Percentiles rank a stretch among this genome's conserved stretches.
These are phyloP conservation scores for Drosophila vallismaia DNA, from an alignment of 2,888 invertebrate species.

Conservation along the genomic window DNA sequence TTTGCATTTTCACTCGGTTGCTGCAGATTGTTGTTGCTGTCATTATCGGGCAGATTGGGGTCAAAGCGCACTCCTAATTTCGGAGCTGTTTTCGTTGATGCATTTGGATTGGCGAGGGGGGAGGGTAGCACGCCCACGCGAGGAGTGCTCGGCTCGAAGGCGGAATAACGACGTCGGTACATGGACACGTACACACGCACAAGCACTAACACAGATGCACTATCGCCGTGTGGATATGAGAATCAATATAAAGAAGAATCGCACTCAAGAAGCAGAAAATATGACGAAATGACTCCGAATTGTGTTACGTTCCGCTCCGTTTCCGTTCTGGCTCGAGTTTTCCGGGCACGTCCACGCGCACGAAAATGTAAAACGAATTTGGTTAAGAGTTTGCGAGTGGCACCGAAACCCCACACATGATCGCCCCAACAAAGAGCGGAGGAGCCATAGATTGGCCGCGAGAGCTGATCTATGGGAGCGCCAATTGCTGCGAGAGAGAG, in stretches of 20 bases:
- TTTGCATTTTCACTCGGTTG: slow-evolving; percentile 19
- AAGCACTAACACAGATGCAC: slow-evolving; percentile 37
- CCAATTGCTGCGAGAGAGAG: slow-evolving; percentile 41
- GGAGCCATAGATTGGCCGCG: not conserved
- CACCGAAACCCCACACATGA: slow-evolving; percentile 55
- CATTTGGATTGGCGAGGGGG: slow-evolving; percentile 26
- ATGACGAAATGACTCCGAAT: slow-evolving; percentile 20
- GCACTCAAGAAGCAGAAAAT: slow-evolving; percentile 5
- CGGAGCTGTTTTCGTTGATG: slow-evolving; percentile 24
- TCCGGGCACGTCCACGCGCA: slow-evolving; percentile 71
- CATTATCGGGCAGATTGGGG: slow-evolving; percentile 67
- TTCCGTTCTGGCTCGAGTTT: slow-evolving; percentile 26
- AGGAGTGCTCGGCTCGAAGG: slow-evolving; percentile 80
- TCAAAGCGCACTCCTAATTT: slow-evolving; percentile 71
- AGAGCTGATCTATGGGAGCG: slow-evolving; percentile 27
- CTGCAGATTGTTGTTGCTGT: slow-evolving; percentile 49
- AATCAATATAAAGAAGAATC: slow-evolving; percentile 38
- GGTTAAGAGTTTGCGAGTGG: slow-evolving; percentile 68
- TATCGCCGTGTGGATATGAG: slow-evolving; percentile 21
- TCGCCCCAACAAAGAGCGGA: slow-evolving; percentile 35
- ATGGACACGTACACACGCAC: slow-evolving; percentile 51
- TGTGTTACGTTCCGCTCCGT: slow-evolving; percentile 26
- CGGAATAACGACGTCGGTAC: slow-evolving; percentile 83
- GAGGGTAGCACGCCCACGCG: slow-evolving; percentile 78
- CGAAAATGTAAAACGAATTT: slow-evolving; percentile 72